phyloP scores from a whole-genome alignment of 1,140 invertebrate genomes.

The Thalassaphorura encarpata region DNA sequence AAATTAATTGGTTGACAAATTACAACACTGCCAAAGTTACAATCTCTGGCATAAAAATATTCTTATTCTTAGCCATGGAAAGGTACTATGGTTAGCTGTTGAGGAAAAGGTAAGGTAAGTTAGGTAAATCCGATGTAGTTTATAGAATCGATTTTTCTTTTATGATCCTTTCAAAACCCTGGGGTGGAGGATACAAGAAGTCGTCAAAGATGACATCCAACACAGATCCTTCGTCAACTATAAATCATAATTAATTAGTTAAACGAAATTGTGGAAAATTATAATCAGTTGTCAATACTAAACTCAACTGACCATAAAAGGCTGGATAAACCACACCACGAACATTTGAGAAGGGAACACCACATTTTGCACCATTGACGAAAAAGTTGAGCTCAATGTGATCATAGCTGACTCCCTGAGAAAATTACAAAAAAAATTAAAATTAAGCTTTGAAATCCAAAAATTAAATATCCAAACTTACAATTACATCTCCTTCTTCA shows the following conservation, averaged over 20 bases:
- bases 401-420: slow-evolving; percentile 83
- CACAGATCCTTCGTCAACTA: slow-evolving; percentile 95
- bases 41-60: slow-evolving; percentile 1
- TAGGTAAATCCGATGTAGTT: no score
- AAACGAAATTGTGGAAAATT: no score
- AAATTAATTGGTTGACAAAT: not conserved
- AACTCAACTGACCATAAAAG: slow-evolving; percentile 74
- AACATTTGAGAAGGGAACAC: slow-evolving; percentile 74
- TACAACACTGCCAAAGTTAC: not conserved
- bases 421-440: slow-evolving; percentile 31
- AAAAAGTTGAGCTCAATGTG: slow-evolving; percentile 95
- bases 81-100: not conserved
- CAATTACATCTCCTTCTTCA: slow-evolving; percentile 91
- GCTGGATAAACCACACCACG: slow-evolving; percentile 86
- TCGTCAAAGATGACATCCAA: slow-evolving; percentile 86
- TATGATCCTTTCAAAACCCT: slow-evolving; percentile 92
- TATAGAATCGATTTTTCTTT: slow-evolving; percentile 93
- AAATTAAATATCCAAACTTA: slow-evolving; percentile 37
- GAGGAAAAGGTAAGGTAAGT: no score
- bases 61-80: not conserved
- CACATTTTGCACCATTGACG: slow-evolving; percentile 78
- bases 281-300: no score
- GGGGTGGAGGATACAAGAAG: slow-evolving; percentile 72
- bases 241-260: no score
- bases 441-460: slow-evolving; percentile 19